Base-by-base conservation (phyloP, 2,113 vertebrate species). In the Melanerpes formicivorus region DNA sequence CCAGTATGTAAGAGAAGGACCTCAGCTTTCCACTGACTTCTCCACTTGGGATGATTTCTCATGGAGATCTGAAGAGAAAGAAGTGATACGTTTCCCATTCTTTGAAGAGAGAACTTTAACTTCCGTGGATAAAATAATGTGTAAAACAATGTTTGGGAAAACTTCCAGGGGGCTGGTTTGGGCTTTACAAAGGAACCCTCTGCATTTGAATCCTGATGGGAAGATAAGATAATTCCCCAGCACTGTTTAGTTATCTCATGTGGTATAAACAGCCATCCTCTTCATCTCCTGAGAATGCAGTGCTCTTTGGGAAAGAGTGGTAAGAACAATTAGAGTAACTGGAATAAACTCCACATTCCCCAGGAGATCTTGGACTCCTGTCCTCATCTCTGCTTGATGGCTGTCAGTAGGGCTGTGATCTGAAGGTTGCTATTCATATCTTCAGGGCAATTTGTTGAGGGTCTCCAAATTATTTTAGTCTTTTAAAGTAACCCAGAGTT, bases 101-200 rank as follows among this genome's bases (percentile, higher is more conserved):
- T 96, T 96, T 95, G 93, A 95, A 93, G 94, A 81, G 58, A 93
- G 90, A 65, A 73, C 59, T 95, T 93, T 94, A 78, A 95, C 87
- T 95, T 94, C 91, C 63, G 34, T 25, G 94, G 91, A 88, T 93
- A 67, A 95, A 96, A 80, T 94, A 69, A 93, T 54, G 90, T 88
- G 79, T 80, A 72, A 95, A 94, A 96, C 94, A 95, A 95, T 95
- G 94, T 96, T 93, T 14, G 80, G 96, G 94, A 96, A 96, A 90
- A 78, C 50, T 84, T 96, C 96, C 95, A 96, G 95, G 85, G 94
- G 90, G 85, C 80, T 94, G n/a, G 5, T 83, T 91, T 90, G 80
- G 91, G 62, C 66, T 93, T 86, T 32, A 91, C 94, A 95, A 93
- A 93, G 93, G 91, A 96, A 32, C 85, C 76, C 82, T 96, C 70